Evolutionary conservation across 2,888 invertebrate species (phyloP).

Genomic region (Cenopis cana): DNA sequence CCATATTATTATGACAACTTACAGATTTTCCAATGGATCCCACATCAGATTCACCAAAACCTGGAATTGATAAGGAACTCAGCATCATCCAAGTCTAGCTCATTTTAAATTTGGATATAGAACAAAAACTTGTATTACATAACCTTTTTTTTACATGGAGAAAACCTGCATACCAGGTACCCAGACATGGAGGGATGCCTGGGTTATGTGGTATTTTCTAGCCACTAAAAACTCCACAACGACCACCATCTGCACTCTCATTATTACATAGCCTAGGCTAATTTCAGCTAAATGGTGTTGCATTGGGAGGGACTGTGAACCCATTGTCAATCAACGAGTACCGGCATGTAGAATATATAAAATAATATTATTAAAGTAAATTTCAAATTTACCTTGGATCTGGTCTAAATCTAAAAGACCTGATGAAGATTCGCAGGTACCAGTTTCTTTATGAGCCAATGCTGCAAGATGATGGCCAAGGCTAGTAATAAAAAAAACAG

Average conservation of each 20-base stretch:
- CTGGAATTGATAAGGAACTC: slow-evolving; percentile 54
- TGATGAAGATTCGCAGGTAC: slow-evolving; percentile 68
- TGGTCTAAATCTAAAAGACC: slow-evolving; percentile 75
- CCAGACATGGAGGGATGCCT: too few species aligned
- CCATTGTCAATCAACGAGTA: background rate
- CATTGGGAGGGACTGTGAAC: background rate
- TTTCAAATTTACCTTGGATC: slow-evolving; percentile 67
- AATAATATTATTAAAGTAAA: too few species aligned
- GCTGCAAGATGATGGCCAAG: slow-evolving; percentile 13
- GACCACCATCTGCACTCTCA: too few species aligned
- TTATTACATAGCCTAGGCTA: background rate
- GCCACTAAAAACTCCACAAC: too few species aligned
- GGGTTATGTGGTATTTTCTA: too few species aligned
- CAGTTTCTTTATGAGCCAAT: slow-evolving; percentile 11
- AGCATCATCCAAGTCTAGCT: too few species aligned
- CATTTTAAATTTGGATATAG: background rate
- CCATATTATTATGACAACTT: slow-evolving; percentile 51
- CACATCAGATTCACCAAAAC: slow-evolving; percentile 69
- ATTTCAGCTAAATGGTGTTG: too few species aligned
- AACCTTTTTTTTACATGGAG: too few species aligned
- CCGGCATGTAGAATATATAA: background rate
- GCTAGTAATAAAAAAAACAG: slow-evolving; percentile 1
- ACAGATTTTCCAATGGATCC: slow-evolving; percentile 66
- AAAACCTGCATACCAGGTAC: too few species aligned
- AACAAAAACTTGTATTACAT: background rate